Percentiles rank a stretch among this genome's conserved stretches.
These are phyloP conservation scores for Eulemur rubriventer DNA, from an alignment of 2,797 vertebrate species.

Conservation along the genomic window DNA sequence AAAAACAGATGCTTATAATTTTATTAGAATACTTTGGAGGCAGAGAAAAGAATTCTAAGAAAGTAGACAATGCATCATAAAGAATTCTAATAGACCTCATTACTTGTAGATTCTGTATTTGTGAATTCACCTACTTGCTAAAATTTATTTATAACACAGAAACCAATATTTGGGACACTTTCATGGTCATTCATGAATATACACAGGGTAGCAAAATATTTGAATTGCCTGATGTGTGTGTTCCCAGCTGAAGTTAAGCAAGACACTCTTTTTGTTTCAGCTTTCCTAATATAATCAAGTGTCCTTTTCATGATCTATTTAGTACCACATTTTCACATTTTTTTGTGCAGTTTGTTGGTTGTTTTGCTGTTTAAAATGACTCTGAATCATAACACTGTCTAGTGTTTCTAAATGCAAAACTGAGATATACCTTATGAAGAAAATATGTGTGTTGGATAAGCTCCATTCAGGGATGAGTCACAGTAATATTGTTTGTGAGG, in stretches of 20 bases:
- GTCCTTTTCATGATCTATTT: background rate
- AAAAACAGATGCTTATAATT: constrained; percentile 8
- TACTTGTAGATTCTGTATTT: background rate
- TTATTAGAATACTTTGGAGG: background rate
- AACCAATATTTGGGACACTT: background rate
- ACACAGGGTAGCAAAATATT: background rate
- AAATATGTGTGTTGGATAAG: background rate
- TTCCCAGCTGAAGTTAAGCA: no score
- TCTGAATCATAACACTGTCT: background rate
- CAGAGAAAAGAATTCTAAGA: background rate
- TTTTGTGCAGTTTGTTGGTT: background rate
- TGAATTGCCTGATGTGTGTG: accelerated
- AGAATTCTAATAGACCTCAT: background rate
- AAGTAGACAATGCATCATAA: background rate
- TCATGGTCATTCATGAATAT: background rate
- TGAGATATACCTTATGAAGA: background rate
- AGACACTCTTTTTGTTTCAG: background rate
- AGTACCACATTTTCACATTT: background rate
- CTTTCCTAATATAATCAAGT: background rate
- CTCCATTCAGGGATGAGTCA: background rate
- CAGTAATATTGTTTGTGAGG: background rate
- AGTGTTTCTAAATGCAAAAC: background rate
- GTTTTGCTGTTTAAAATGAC: background rate
- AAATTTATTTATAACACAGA: background rate
- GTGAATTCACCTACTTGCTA: background rate